Base-by-base conservation (phyloP, 2,888 invertebrate genomes). In the Lepidocyrtinus sp. region DNA sequence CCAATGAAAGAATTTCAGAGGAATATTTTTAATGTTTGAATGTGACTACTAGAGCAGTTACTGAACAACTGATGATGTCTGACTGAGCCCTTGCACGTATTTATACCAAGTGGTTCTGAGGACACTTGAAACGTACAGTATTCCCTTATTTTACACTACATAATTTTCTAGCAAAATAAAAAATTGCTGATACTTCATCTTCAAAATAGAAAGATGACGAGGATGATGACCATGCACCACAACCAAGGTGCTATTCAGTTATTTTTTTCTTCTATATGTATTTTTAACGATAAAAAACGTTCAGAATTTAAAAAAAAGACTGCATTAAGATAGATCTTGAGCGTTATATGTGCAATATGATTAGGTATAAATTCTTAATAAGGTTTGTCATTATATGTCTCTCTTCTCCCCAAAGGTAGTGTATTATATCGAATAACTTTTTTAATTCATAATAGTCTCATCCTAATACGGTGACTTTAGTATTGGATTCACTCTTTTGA, bases 51-150 rank as follows among this genome's bases (percentile, higher is more conserved):
- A 76, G 82, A 84, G 76, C 78, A 79, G 81, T 59, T 75, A 77
- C 26, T 73, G 81, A 81, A 76, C 75, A 84, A 84, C 84, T 84
- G 84, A 84, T 84, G 82, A 68, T 65, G 78, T 82, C 59, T 67
- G 65, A 55, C 72, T 75, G 81, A 78, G 81, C 81, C 80, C 79
- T 81, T 75, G 68, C 75, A 46, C 81, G 81, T 82, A 82, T 71
- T 84, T 84, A 84, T 84, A 84, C 84, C 69, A 73, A 78, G 55
- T 81, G 76, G 70, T 46, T 76, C 17, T 72, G 77, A 84, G 84
- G 84, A 82, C 82, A 81, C 75, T 69, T 25, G 69, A 50, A 26
- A n/a, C 5, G 19, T 22, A 22, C 22, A 12, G 12, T 22, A 25
- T 24, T 24, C 5, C 26, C 15, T 62, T 62, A 1, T 24, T 19